Conservation (phyloP, 2,113 vertebrate genomes). For the Calonectris borealis region DNA sequence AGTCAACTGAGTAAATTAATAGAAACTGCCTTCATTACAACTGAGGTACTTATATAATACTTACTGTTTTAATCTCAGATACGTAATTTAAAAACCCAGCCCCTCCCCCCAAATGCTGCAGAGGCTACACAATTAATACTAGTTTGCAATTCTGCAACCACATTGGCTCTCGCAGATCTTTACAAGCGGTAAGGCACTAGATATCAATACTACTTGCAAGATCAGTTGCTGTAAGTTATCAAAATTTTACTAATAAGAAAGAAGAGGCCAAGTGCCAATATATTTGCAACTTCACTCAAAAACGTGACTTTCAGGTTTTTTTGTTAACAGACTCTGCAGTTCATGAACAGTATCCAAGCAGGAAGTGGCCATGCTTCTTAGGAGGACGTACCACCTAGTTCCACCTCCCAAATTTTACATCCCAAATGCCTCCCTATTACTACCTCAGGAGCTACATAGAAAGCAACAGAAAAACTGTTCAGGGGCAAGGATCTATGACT, state of each 20-base stretch:
- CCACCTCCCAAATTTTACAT: neutral
- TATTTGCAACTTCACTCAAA: neutral
- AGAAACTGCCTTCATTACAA: neutral
- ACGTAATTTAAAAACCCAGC: neutral
- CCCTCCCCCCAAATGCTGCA: neutral
- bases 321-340: neutral
- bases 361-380: neutral
- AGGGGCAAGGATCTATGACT: neutral
- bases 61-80: neutral
- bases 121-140: neutral
- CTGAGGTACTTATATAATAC: accelerated
- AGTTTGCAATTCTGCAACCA: neutral
- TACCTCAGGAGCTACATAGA: neutral
- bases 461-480: neutral
- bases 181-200: neutral
- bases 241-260: neutral
- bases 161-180: neutral
- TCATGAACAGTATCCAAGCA: neutral
- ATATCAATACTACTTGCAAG: neutral
- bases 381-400: neutral
- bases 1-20: neutral
- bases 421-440: neutral
- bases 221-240: neutral
- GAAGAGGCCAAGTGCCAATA: neutral
- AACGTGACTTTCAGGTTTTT: accelerated